phyloP scores from a whole-genome alignment of 2,888 invertebrate genomes.

The Platerodrilus igneus region DNA sequence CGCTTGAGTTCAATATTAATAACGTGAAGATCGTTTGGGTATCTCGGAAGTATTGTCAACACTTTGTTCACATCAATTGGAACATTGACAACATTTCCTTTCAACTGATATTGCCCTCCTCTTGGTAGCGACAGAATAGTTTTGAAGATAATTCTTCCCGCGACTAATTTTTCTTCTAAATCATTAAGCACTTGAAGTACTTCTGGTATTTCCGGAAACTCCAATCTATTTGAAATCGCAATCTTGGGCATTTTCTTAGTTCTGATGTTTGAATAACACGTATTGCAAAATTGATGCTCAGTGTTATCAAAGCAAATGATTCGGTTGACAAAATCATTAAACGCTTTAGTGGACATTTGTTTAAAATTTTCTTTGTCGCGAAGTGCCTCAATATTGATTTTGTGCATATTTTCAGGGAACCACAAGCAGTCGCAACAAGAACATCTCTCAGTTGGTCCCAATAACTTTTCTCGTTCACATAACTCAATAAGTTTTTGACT shows the following conservation, averaged over 20 bases:
- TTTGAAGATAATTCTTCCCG: conserved; percentile 6
- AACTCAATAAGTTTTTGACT: no score
- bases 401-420: no score
- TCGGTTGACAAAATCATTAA: no score
- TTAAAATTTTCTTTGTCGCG: no score
- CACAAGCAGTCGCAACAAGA: no score
- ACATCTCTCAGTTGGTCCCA: no score
- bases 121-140: conserved; percentile 8
- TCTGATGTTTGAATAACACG: conserved; percentile 4
- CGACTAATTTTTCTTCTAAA: conserved; percentile 5
- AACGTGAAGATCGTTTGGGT: no score
- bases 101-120: conserved; percentile 7
- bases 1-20: no score
- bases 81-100: conserved; percentile 10
- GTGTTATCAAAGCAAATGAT: no score
- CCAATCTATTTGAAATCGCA: conserved; percentile 4
- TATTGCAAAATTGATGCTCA: conserved; percentile 6
- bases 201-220: conserved; percentile 6
- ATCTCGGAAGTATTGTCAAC: not conserved
- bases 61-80: conserved; percentile 4
- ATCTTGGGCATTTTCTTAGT: conserved; percentile 1
- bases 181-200: conserved; percentile 1
- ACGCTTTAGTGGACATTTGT: no score
- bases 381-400: no score
- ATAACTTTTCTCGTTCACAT: no score